These are phyloP conservation scores for Syngnathus rostellatus DNA, from an alignment of 2,797 vertebrate species.

Conservation along the genomic window DNA sequence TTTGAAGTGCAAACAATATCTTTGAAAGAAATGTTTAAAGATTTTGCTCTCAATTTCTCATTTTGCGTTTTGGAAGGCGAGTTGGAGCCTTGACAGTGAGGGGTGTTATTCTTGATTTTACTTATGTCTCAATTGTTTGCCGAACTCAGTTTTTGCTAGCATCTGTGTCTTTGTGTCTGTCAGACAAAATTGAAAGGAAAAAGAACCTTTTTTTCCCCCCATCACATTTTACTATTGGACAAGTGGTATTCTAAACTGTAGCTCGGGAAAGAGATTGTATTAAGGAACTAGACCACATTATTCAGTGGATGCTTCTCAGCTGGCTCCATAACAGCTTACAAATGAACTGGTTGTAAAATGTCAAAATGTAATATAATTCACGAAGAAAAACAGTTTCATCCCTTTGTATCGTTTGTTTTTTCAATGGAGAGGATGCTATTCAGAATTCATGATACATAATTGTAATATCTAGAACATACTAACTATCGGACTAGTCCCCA, in stretches of 20 bases:
- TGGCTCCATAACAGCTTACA: neutral
- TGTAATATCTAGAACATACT: conserved; percentile 43
- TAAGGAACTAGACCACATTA: neutral
- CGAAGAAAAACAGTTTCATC: neutral
- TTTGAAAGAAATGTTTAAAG: too few relatives aligned
- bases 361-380: conserved; percentile 1
- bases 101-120: too few relatives aligned
- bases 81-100: too few relatives aligned
- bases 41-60: too few relatives aligned
- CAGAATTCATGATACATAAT: conserved; percentile 62
- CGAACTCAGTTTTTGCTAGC: neutral
- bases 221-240: neutral
- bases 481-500: conserved; percentile 41
- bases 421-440: conserved; percentile 38
- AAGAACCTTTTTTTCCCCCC: neutral
- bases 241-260: neutral
- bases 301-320: neutral
- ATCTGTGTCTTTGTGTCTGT: neutral
- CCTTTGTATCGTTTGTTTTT: conserved; percentile 45
- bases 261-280: neutral
- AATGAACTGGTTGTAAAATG: neutral
- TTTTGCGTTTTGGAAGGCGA: too few relatives aligned
- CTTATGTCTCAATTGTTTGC: conserved; percentile 2
- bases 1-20: too few relatives aligned
- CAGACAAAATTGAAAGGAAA: neutral